Evolutionary conservation across 30 jellyfish, hydroid and myxozoan species (phyloP), one percentile per base, ranked within the genome.

Genomic region (Turritopsis dohrnii): DNA sequence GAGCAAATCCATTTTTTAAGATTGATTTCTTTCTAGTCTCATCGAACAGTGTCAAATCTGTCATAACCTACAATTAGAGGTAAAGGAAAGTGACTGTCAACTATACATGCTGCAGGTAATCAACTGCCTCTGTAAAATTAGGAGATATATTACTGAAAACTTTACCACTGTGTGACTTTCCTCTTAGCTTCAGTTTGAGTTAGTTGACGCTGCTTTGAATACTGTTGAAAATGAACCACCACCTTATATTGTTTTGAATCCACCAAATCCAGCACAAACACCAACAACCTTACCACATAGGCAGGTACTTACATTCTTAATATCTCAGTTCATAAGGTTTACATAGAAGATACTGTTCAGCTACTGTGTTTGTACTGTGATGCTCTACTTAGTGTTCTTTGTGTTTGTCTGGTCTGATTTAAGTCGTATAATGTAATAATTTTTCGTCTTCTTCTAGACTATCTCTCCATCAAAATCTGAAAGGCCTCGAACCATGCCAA

Each of bases 81-180:
- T 87, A 19, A 87, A 84, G 74, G 95, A 87, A 54, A 29, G 76
- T 28, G 52, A 31, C 4, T 91, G 97, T 85, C 86, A 83, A 60
- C 84, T 65, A 75, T 65, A 28, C n/a, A 72, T 83, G 9, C 85
- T 88, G 18, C 30, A 76, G 90, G 97, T 91, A 52, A 0, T 30
- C 17, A 3, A 41, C 60, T 41, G 9, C 5, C 60, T 41, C 13
- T 3, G 30, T 9, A n/a, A 21, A 69, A 69, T 69, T 7, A 7
- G 19, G 19, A n/a, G 30, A 23, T 9, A 27, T 19, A 27, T 27
- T n/a, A 19, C 77, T 19, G n/a, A 69, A 66, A 1, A n/a, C 8
- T 3, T 66, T 17, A 3, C 9, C 9, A n/a, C 31, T 69, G 21
- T 69, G 31, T 1, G 30, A 69, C 71, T 24, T 23, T 7, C 83